Evolutionary conservation across 1,140 invertebrate species (phyloP).

Genomic region (Drosophila ohnishii): DNA sequence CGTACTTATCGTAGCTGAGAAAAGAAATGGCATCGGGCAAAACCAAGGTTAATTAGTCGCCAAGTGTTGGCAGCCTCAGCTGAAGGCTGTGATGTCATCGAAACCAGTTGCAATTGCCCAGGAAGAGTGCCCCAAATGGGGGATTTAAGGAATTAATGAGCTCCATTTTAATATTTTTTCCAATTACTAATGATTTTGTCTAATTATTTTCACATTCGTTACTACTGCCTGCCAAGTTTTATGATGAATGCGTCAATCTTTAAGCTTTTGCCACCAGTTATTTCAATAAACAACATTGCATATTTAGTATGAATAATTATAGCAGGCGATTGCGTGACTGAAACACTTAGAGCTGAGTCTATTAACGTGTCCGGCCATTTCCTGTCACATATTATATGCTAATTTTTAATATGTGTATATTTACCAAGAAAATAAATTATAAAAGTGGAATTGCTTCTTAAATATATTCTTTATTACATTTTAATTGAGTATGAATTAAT

Average conservation of each 20-base stretch:
- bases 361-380: constrained; percentile 20
- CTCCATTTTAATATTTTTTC: constrained; percentile 6
- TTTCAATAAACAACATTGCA: not conserved
- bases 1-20: constrained; percentile 37
- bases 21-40: constrained; percentile 34
- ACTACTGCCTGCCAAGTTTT: constrained; percentile 1
- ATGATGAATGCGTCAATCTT: constrained; percentile 3
- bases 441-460: too few relatives aligned
- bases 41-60: constrained; percentile 70
- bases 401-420: not conserved
- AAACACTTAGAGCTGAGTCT: constrained; percentile 8
- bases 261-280: not conserved
- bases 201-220: not conserved
- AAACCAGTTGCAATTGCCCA: constrained; percentile 5
- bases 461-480: not conserved
- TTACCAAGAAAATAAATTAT: not conserved
- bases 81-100: constrained; percentile 23
- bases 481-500: not conserved
- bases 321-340: constrained; percentile 5
- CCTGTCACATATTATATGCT: constrained; percentile 12
- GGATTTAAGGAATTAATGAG: constrained; percentile 19
- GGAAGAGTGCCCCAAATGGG: not conserved
- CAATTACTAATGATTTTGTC: not conserved
- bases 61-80: constrained; percentile 60
- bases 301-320: constrained; percentile 13